Evolutionary conservation across 2,888 invertebrate genomes (phyloP), one percentile per base, ranked within the genome.

Genomic region (Elmis aenea): DNA sequence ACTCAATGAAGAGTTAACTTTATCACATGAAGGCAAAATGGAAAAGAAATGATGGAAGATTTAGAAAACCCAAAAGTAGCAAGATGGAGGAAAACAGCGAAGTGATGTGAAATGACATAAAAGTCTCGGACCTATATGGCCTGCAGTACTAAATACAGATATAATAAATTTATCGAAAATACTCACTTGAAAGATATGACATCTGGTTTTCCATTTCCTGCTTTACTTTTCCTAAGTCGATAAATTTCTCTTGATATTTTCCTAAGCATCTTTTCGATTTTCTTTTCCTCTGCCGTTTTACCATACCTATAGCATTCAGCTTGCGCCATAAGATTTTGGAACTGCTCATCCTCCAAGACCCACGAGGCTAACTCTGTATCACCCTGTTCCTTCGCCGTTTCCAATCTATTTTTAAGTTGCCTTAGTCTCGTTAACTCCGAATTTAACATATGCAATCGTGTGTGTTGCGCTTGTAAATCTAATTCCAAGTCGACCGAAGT

Each of bases 401-500:
- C 93, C 59, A 95, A 70, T 51, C 75, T 72, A 62, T 78, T 77
- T 62, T 92, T 93, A 26, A 95, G 73, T 51, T 85, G 85, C 45
- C 85, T 77, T 45, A 95, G 73, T 61, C 89, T 79, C 38, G 75
- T 72, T 51, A 95, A 80, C 71, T 95, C 93, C 47, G 86, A 85
- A 51, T 87, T 81, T 26, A 93, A 75, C 56, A 89, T 85, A 46
- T 82, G 79, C 32, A 94, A 72, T 38, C 88, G 76, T 8, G 85
- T 83, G 67, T 93, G 89, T 60, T 94, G 94, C 33, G 95, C 95
- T 66, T 85, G 86, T 51, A 93, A 75, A 69, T 95, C 95, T 44
- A 95, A 72, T 61, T 94, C 86, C 48, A 95, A 75, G 68, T 95
- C 95, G 30, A 95, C 76, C 1, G 93, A 92, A 1, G 95, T 95